Conservation (phyloP, 2,797 vertebrate genomes). For the Peromyscus melanophrys region DNA sequence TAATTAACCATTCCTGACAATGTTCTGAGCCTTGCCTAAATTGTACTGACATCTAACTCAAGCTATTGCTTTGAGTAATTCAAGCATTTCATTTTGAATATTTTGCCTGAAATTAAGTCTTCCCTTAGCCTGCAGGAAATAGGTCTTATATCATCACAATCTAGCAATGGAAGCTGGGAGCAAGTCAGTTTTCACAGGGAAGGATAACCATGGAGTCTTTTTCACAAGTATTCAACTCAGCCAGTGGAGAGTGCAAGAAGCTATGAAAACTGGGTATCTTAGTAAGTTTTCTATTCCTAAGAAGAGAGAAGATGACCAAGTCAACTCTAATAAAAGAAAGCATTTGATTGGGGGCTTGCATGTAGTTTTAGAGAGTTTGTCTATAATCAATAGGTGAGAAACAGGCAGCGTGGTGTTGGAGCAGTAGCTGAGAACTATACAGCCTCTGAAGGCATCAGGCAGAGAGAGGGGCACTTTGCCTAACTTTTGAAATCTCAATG, state of each 20-base stretch:
- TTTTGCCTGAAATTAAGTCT: background rate
- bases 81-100: background rate
- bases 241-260: background rate
- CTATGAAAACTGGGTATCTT: background rate
- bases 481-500: background rate
- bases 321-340: background rate
- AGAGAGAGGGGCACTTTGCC: background rate
- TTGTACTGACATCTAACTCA: background rate
- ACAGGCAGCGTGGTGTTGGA: background rate
- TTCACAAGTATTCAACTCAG: background rate
- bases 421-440: background rate
- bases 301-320: background rate
- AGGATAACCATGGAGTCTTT: background rate
- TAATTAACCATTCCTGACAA: background rate
- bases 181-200: background rate
- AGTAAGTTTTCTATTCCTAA: background rate
- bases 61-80: background rate
- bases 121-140: background rate
- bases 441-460: background rate
- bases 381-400: background rate
- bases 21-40: background rate
- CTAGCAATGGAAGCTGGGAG: background rate
- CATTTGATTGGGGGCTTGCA: background rate
- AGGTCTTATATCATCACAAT: background rate
- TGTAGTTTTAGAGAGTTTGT: background rate